Base-by-base conservation (phyloP, 2,113 vertebrate species). In the Sebastes schlegelii region DNA sequence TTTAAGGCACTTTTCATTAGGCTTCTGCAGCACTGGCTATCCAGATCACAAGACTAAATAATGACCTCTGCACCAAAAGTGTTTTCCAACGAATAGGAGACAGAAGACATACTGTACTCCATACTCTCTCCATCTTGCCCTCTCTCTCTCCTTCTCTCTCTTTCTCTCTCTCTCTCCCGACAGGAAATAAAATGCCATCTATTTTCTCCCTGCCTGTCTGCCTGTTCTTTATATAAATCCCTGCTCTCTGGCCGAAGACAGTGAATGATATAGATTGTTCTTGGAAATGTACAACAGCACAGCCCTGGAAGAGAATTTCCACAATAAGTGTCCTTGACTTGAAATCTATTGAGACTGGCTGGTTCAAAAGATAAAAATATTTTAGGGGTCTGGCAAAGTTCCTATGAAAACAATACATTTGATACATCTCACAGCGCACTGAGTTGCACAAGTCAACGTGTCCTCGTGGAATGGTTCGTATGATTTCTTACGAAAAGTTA, bases 1-100 rank as follows among this genome's bases (percentile, higher is more conserved):
- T 91, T 92, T 91, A 83, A 88, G 88, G 88, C 88, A 83, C 89
- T 88, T 95, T 94, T 95, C 91, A 92, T 94, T 94, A 93, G 91
- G 78, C 90, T 72, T 84, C 86, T 91, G 90, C 84, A 74, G 89
- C 89, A 88, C 72, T 48, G 79, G 89, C 90, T 91, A 91, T 89
- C 86, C 86, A 92, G 89, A 91, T 92, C 91, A 93, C 86, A 84
- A 74, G 86, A 90, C 87, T 89, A 92, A 93, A 95, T 90, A 93
- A 94, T 93, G 88, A 91, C 91, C 91, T 79, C 91, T 89, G 82
- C 84, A 91, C 88, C 85, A 80, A 88, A 90, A 88, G 84, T 84
- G 78, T 86, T 90, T 90, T 84, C 63, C 77, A 62, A 86, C 5
- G 45, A 84, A 84, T 60, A 60, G 72, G 57, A 85, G 84, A 88